Evolutionary conservation across 2,888 invertebrate genomes (phyloP), one percentile per base, ranked within the genome.

Genomic region (Synanthedon myopaeformis): DNA sequence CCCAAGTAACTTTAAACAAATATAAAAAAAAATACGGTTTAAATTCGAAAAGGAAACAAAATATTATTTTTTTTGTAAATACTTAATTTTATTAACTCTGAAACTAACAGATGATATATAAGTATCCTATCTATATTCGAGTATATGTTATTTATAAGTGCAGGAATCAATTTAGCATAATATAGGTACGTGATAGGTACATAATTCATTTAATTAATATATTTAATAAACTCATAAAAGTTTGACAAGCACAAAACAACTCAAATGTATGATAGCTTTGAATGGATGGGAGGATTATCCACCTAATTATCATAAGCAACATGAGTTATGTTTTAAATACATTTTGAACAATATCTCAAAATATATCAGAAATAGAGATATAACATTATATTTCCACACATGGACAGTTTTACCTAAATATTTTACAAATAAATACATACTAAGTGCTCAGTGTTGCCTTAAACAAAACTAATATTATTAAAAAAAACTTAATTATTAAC

Each of bases 11-110:
- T 45, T 45, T 12, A 45, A 42, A 45, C 3, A 45, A 13, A 45
- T n/a, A 13, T 42, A 4, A 6, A 5, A 14, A 45, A 45, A 42
- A 45, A 45, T 14, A n/a, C 6, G n/a, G 12, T 45, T 8, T n/a
- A 13, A 59, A 59, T 61, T n/a, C 41, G 45, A 12, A 67, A 75
- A 79, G 70, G 69, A 79, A 70, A 67, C 59, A 59, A 61, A 61
- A 57, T 54, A 57, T 51, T n/a, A 35, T 49, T 60, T 78, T 23
- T 23, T 77, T 82, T 84, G 86, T 85, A 86, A 86, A 86, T 81
- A 78, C 86, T 86, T 84, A 87, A 75, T 76, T 86, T 86, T 84
- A 86, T 86, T 85, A 86, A 84, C 81, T 86, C 81, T 78, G 83
- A 82, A 86, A 83, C 86, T 87, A 85, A 86, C 86, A 84, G 81